A percentile compares a stretch with the other conserved stretches of the same genome.
Conservation (phyloP, 1,140 invertebrate genomes). For the Procambarus clarkii region DNA sequence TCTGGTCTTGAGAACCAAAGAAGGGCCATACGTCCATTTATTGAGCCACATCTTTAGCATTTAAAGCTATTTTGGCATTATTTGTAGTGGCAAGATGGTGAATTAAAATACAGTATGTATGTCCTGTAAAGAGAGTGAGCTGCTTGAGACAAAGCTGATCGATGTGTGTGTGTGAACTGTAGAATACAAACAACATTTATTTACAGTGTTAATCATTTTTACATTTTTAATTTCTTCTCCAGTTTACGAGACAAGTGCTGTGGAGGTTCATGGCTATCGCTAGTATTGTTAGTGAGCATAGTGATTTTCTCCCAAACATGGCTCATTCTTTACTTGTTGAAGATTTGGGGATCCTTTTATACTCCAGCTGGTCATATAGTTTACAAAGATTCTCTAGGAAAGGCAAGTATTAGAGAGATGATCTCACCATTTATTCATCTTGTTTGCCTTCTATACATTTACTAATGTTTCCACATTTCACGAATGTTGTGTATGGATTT, state of each 20-base stretch:
- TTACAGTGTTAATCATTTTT: background rate
- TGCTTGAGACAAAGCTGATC: background rate
- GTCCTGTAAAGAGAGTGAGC: no score
- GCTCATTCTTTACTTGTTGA: conserved; percentile 13
- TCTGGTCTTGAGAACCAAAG: no score
- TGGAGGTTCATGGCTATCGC: conserved; percentile 17
- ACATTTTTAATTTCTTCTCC: background rate
- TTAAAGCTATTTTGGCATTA: no score
- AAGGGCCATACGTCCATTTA: no score
- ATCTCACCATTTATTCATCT: no score
- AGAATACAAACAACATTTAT: background rate
- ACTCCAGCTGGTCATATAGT: conserved; percentile 31
- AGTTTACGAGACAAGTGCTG: background rate
- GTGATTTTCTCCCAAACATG: conserved; percentile 21
- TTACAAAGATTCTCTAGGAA: conserved; percentile 20
- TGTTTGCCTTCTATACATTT: no score
- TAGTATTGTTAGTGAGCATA: conserved; percentile 21
- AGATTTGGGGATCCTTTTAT: conserved; percentile 2
- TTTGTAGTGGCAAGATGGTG: no score
- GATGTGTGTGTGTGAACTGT: background rate
- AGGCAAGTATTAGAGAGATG: background rate
- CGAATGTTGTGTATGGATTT: no score
- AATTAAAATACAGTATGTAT: no score
- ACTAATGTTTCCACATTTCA: no score
- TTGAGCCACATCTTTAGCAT: no score